Conservation (phyloP, 2,888 invertebrate genomes). For the Drosophila putrida region DNA sequence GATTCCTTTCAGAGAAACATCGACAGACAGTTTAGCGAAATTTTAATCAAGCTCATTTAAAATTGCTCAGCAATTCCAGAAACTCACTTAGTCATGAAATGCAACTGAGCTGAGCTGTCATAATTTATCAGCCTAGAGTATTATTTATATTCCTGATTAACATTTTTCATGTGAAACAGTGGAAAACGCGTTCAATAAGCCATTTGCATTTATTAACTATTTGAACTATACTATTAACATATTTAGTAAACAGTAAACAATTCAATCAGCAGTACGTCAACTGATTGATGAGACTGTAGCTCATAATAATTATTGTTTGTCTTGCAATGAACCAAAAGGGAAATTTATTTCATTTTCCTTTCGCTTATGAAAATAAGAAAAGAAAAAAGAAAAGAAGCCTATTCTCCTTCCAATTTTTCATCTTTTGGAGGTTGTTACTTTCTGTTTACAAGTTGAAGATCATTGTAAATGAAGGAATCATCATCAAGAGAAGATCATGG, state of each 20-base stretch:
- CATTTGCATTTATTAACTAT: constrained; percentile 7
- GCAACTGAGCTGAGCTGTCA: background rate
- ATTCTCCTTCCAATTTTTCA: background rate
- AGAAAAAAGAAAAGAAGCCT: constrained; percentile 55
- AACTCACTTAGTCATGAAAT: background rate
- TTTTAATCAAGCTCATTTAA: background rate
- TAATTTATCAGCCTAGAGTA: background rate
- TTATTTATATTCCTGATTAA: background rate
- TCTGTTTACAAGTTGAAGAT: constrained; percentile 21
- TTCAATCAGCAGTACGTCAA: background rate
- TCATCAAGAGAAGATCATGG: constrained; percentile 13
- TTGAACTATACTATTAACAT: background rate
- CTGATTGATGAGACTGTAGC: constrained; percentile 28
- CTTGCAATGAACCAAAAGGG: constrained; percentile 27
- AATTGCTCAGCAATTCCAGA: background rate
- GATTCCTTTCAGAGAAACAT: too few species aligned
- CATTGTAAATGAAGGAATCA: background rate
- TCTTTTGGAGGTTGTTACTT: constrained; percentile 12
- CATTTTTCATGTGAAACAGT: constrained; percentile 2
- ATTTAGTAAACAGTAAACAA: background rate
- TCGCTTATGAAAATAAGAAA: constrained; percentile 61
- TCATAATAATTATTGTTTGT: constrained; percentile 27
- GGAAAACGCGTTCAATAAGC: background rate
- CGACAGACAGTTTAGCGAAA: too few species aligned
- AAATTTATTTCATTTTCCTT: constrained; percentile 54